A percentile compares a stretch with the other conserved stretches of the same genome.
Evolutionary conservation across 1,140 invertebrate species (phyloP).

Genomic region (Zaprionus capensis): DNA sequence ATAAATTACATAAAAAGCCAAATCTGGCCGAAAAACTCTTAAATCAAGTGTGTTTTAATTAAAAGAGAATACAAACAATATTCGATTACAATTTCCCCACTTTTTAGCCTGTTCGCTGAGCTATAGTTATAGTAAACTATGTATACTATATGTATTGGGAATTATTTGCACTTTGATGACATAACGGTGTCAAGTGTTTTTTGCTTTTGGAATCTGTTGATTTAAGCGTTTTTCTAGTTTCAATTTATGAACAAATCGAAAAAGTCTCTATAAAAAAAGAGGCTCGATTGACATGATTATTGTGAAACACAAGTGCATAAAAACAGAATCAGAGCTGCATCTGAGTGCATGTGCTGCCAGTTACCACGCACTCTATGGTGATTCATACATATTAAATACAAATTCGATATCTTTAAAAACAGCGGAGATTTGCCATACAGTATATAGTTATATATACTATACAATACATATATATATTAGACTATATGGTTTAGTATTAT

Average conservation of each 20-base stretch:
- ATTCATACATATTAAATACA: not conserved
- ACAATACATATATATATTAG: too few species aligned
- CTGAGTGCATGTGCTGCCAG: not conserved
- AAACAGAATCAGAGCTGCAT: not conserved
- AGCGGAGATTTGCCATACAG: too few species aligned
- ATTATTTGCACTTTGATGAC: slow-evolving; percentile 23
- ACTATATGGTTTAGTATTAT: too few species aligned
- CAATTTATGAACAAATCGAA: slow-evolving; percentile 28
- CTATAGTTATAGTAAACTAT: not conserved
- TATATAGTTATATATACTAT: too few species aligned
- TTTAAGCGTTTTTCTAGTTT: slow-evolving; percentile 35
- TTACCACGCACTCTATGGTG: slow-evolving; percentile 3
- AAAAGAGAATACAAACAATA: not conserved
- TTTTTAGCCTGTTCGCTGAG: not conserved
- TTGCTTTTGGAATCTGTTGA: slow-evolving; percentile 19
- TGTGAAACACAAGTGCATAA: not conserved
- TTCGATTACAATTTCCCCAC: not conserved
- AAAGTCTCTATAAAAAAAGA: slow-evolving; percentile 18
- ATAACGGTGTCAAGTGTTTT: slow-evolving; percentile 28
- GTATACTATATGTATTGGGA: slow-evolving; percentile 7
- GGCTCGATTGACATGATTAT: slow-evolving; percentile 32
- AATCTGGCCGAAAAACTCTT: not conserved
- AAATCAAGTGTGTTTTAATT: slow-evolving; percentile 1
- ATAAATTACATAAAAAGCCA: not conserved
- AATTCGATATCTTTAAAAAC: too few species aligned